These are phyloP conservation scores for Pseudonaja textilis DNA, from an alignment of 2,113 vertebrate species.

Conservation along the genomic window DNA sequence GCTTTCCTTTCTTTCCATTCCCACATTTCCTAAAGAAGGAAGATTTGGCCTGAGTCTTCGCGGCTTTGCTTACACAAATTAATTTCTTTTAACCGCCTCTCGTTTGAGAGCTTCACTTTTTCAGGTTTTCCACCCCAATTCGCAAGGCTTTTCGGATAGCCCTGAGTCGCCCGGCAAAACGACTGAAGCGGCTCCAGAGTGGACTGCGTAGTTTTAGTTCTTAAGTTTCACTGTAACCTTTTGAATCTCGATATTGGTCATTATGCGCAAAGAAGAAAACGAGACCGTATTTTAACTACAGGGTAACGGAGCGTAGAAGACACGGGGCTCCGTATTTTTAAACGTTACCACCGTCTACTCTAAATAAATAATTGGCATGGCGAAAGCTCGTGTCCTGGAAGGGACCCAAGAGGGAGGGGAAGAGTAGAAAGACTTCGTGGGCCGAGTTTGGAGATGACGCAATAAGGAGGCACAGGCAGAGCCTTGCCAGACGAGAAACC, in stretches of 20 bases:
- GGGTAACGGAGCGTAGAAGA: background rate
- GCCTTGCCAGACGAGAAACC: no score
- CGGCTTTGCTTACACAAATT: background rate
- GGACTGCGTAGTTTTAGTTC: background rate
- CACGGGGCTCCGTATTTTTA: background rate
- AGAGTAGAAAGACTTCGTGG: background rate
- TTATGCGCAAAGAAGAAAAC: background rate
- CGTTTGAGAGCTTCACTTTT: background rate
- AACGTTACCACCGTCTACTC: background rate
- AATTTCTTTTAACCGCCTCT: background rate
- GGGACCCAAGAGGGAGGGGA: background rate
- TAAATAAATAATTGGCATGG: background rate
- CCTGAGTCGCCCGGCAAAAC: background rate
- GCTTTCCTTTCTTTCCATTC: background rate
- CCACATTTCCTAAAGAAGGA: background rate
- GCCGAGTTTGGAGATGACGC: background rate
- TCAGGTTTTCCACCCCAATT: background rate
- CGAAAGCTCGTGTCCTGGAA: background rate
- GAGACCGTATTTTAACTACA: background rate
- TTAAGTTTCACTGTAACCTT: background rate
- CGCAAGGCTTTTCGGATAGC: background rate
- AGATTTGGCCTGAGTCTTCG: background rate
- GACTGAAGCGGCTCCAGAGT: background rate
- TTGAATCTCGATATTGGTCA: background rate
- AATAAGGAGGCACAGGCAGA: background rate